Evolutionary conservation across 2,888 invertebrate species (phyloP).

Genomic region (Drosophila percnosoma): DNA sequence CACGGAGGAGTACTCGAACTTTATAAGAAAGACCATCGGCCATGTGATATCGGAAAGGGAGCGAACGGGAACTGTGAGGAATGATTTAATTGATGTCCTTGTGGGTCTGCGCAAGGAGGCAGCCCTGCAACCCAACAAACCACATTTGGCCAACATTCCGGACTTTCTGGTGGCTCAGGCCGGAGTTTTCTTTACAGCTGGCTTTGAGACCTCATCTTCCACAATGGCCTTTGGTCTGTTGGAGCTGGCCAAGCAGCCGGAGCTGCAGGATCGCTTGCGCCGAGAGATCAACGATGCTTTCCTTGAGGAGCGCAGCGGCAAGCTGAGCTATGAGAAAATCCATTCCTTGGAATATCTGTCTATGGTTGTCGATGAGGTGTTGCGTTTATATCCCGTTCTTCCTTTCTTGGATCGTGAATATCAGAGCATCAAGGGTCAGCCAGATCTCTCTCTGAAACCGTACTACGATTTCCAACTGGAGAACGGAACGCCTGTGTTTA

Average conservation of each 20-base stretch:
- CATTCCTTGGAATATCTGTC: constrained; percentile 84
- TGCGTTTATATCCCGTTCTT: constrained; percentile 83
- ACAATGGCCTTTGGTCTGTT: constrained; percentile 84
- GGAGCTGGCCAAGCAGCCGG: constrained; percentile 84
- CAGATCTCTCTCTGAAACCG: constrained; percentile 78
- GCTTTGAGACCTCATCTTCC: constrained; percentile 84
- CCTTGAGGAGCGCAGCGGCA: constrained; percentile 77
- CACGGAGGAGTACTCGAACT: constrained; percentile 71
- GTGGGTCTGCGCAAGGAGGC: constrained; percentile 83
- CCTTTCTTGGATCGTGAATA: constrained; percentile 84
- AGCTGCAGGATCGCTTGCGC: constrained; percentile 84
- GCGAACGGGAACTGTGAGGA: constrained; percentile 81
- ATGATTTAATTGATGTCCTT: constrained; percentile 86
- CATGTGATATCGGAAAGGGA: constrained; percentile 84
- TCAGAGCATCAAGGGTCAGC: constrained; percentile 46
- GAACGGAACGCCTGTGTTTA: constrained; percentile 79
- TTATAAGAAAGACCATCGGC: constrained; percentile 83
- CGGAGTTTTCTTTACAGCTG: constrained; percentile 82
- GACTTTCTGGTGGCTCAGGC: constrained; percentile 83
- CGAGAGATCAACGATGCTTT: constrained; percentile 84
- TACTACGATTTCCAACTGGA: constrained; percentile 76
- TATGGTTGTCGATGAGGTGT: constrained; percentile 84
- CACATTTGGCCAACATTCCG: constrained; percentile 59
- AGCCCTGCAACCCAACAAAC: constrained; percentile 43
- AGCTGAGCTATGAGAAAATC: constrained; percentile 84